Evolutionary conservation across 1,140 invertebrate genomes (phyloP).

Genomic region (Pogonus chalceus): DNA sequence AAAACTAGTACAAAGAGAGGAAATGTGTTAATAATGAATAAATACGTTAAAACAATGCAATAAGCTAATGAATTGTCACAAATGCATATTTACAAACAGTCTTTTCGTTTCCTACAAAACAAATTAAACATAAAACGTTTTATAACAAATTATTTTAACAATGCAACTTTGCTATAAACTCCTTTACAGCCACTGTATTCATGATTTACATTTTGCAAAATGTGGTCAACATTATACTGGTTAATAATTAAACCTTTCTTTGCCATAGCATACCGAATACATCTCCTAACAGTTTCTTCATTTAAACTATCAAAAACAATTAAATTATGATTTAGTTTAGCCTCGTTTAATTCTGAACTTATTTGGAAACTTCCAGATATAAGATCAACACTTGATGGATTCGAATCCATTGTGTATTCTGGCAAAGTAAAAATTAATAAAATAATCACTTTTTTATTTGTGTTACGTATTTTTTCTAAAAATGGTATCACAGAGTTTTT

Average conservation of each 20-base stretch:
- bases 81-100: neutral
- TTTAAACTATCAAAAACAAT: neutral
- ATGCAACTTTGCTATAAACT: neutral
- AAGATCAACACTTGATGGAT: neutral
- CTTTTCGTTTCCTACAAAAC: neutral
- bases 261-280: neutral
- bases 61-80: neutral
- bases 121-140: neutral
- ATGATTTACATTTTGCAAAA: neutral
- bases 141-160: neutral
- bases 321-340: neutral
- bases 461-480: neutral
- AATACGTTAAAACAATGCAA: neutral
- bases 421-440: neutral
- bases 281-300: neutral
- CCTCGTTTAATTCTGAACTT: neutral
- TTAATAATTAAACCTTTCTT: neutral
- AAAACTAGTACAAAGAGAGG: too few species aligned
- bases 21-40: too few species aligned
- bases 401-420: neutral
- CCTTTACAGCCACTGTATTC: conserved; percentile 3
- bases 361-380: neutral
- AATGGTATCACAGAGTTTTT: neutral
- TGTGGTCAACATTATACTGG: neutral
- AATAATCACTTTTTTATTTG: neutral